Base-by-base conservation (phyloP, 53 echinoderm and acorn worm species). In the Henricia sp. region DNA sequence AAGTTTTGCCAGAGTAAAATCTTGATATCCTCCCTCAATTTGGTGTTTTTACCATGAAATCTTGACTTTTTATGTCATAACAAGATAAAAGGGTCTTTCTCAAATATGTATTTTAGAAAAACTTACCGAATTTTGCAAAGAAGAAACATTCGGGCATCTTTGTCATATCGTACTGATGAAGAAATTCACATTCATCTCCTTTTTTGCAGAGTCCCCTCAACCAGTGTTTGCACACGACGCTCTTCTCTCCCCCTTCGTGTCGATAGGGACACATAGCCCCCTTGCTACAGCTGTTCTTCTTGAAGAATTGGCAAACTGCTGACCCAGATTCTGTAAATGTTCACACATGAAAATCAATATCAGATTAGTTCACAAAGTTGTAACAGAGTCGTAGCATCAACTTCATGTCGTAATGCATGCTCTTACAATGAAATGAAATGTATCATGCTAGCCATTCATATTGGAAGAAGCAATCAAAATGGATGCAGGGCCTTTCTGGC, bases 91-190 rank as follows among this genome's bases (percentile, higher is more conserved):
- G n/a, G n/a, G n/a, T n/a, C n/a, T n/a, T n/a, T n/a, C n/a, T n/a
- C n/a, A n/a, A n/a, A 44, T 13, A 44, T 44, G 44, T 44, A 44
- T 42, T 37, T 32, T 27, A 76, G 29, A 27, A 6, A n/a, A 44
- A 85, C 93, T 90, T 73, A 97, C 97, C 97, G 86, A 97, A 97
- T 72, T 94, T 92, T 44, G 92, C 82, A 77, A 97, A 97, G 89
- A 97, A 97, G 74, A 92, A 97, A 78, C 97, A 97, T 74, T 97
- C 96, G 0, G 97, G 97, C 97, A 97, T 97, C 72, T 97, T 97
- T 38, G 90, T 90, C 97, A 97, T 97, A 67, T 97, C 96, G 85
- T 90, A 97, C 84, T 97, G 94, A 52, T 97, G 97, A 12, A 97
- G 90, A 40, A 97, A 97, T 84, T 97, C 97, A 63, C 97, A 97